Conservation (phyloP, 2,888 invertebrate genomes). For the Physocephala rufipes region DNA sequence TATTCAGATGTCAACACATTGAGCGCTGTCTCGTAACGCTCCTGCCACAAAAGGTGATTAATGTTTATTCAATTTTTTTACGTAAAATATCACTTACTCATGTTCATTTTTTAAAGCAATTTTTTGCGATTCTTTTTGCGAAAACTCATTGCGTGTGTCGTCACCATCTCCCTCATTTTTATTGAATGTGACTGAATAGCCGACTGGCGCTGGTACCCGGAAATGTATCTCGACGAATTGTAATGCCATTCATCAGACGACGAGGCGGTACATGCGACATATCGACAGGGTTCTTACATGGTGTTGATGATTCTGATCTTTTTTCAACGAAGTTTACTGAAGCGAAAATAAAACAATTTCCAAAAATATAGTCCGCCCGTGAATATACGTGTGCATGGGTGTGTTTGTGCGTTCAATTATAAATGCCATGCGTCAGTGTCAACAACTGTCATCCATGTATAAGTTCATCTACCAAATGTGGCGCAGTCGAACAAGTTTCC, state of each 20-base stretch:
- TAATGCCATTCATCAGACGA: conserved; percentile 51
- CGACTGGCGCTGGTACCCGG: conserved; percentile 37
- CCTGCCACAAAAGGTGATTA: conserved; percentile 8
- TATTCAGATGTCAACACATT: conserved; percentile 56
- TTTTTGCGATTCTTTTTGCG: conserved; percentile 14
- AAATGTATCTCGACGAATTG: conserved; percentile 53
- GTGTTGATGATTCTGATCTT: conserved; percentile 4
- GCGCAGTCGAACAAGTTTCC: background rate
- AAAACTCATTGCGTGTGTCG: conserved; percentile 12
- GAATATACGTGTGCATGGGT: conserved; percentile 1
- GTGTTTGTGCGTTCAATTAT: conserved; percentile 41
- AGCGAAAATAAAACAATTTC: conserved; percentile 35
- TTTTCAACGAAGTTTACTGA: conserved; percentile 25
- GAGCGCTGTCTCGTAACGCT: conserved; percentile 37
- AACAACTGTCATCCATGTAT: conserved; percentile 49
- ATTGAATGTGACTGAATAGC: too few relatives aligned
- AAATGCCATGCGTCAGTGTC: conserved; percentile 53
- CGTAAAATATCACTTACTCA: conserved; percentile 39
- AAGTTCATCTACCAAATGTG: conserved; percentile 63
- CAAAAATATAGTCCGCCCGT: conserved; percentile 18
- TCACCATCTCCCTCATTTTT: too few relatives aligned
- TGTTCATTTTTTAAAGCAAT: conserved; percentile 35
- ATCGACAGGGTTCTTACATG: background rate
- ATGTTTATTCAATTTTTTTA: conserved; percentile 37
- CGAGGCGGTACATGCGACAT: too few relatives aligned